These are phyloP conservation scores for Caranx melampygus DNA, from an alignment of 2,113 vertebrate genomes.

Conservation along the genomic window DNA sequence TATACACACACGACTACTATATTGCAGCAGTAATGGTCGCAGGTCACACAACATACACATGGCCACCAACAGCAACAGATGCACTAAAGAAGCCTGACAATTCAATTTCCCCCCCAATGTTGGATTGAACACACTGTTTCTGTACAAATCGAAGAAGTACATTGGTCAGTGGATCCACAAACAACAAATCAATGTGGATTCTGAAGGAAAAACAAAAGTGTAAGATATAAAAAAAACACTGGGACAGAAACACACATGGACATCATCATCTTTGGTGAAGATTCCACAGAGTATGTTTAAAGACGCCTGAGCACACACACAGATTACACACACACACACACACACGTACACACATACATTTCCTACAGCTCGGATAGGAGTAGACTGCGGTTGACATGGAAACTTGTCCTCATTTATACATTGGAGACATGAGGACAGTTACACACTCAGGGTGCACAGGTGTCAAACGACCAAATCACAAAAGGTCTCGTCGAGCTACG, in stretches of 20 bases:
- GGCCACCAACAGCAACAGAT: conserved; percentile 72
- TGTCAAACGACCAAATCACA: conserved; percentile 8
- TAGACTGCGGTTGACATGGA: conserved; percentile 34
- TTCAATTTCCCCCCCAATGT: conserved; percentile 26
- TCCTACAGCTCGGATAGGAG: conserved; percentile 45
- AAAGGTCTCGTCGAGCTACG: not conserved
- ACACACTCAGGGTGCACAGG: conserved; percentile 27
- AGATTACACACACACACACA: conserved; percentile 28
- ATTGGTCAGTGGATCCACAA: conserved; percentile 51
- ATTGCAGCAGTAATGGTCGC: conserved; percentile 60
- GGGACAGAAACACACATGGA: conserved; percentile 66
- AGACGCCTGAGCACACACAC: conserved; percentile 59
- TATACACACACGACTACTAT: conserved; percentile 69
- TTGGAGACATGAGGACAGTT: conserved; percentile 18
- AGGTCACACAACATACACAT: conserved; percentile 76
- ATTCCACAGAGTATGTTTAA: conserved; percentile 73
- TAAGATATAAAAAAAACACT: conserved; percentile 36
- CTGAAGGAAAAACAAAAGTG: not conserved
- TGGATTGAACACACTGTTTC: conserved; percentile 47
- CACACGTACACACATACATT: conserved; percentile 10
- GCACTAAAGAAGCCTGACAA: conserved; percentile 66
- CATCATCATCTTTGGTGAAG: conserved; percentile 86
- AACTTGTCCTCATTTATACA: conserved; percentile 21
- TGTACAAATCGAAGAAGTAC: conserved; percentile 72
- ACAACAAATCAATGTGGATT: conserved; percentile 63